These are phyloP conservation scores for Leptinotarsa peninsularis DNA, from an alignment of 2,888 invertebrate species.

Conservation along the genomic window DNA sequence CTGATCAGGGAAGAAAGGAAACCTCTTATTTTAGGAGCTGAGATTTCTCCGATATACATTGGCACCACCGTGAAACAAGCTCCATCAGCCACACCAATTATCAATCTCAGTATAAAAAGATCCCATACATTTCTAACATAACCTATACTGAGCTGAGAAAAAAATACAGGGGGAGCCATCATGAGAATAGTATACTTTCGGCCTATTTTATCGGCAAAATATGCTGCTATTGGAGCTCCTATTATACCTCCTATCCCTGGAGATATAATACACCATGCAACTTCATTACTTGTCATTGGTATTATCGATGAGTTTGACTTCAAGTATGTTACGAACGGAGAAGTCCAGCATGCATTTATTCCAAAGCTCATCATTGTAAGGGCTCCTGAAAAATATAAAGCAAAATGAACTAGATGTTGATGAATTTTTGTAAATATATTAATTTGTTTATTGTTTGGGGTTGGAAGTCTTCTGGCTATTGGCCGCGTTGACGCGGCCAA, in stretches of 20 bases:
- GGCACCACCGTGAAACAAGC: conserved; percentile 66
- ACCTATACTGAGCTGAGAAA: conserved; percentile 19
- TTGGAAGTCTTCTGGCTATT: no score
- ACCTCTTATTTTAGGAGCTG: conserved; percentile 71
- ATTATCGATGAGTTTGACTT: conserved; percentile 58
- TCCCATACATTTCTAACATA: conserved; percentile 21
- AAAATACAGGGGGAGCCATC: conserved; percentile 22
- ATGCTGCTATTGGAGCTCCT: conserved; percentile 73
- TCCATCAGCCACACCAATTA: conserved; percentile 73
- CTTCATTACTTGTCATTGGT: conserved; percentile 67
- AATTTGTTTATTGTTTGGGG: background rate
- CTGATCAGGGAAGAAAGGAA: conserved; percentile 73
- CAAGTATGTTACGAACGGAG: conserved; percentile 71
- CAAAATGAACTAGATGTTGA: background rate
- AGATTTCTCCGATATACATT: conserved; percentile 74
- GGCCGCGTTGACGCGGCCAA: no score
- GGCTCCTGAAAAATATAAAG: conserved; percentile 7
- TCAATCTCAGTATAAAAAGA: conserved; percentile 57
- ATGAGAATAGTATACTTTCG: conserved; percentile 73
- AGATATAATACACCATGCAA: conserved; percentile 75
- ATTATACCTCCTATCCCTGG: conserved; percentile 75
- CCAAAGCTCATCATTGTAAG: conserved; percentile 61
- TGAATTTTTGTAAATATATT: background rate
- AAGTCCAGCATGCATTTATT: conserved; percentile 72
- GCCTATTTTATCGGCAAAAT: conserved; percentile 75